Base-by-base conservation (phyloP, 2,797 vertebrate species). In the Chrysocyon brachyurus region DNA sequence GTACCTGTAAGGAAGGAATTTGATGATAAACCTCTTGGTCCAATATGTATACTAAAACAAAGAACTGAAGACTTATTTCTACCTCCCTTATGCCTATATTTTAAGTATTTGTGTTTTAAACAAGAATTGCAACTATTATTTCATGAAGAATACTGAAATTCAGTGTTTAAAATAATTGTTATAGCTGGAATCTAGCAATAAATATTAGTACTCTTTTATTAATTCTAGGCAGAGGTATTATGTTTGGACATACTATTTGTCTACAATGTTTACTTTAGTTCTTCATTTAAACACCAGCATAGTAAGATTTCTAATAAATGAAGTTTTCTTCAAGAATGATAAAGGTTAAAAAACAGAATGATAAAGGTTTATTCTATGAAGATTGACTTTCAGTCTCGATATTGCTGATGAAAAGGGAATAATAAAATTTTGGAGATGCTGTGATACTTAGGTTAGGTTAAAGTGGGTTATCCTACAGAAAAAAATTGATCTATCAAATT, bases 81-180 rank as follows among this genome's bases (percentile, higher is more conserved):
- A 3, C 31, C 36, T 61, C 40, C 40, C 10, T 88, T 83, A 61
- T 88, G 40, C 46, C 5, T 82, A 17, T 36, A 24, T 96, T 95
- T 66, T 89, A 73, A 89, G 4, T 63, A 77, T 91, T 79, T 91
- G 16, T 94, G 52, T 52, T 93, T 93, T 92, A 93, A 31, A 75
- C 4, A 92, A 90, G 52, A 90, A 59, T 90, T 92, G 8, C 56
- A 87, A 61, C 24, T 83, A 26, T 61, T 94, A 95, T 84, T 96
- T 83, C 22, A 36, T 63, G 28, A 78, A 57, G 9, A 89, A 59
- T 84, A 83, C 5, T 63, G 17, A 95, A 91, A 83, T 81, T 94
- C 66, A 92, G 12, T 93, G 31, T 79, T 94, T 96, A 90, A 94
- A 75, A 36, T 90, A 87, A 59, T 82, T 96, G 33, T 94, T 89